Conservation (phyloP, 2,797 vertebrate genomes). For the Eospalax fontanierii region DNA sequence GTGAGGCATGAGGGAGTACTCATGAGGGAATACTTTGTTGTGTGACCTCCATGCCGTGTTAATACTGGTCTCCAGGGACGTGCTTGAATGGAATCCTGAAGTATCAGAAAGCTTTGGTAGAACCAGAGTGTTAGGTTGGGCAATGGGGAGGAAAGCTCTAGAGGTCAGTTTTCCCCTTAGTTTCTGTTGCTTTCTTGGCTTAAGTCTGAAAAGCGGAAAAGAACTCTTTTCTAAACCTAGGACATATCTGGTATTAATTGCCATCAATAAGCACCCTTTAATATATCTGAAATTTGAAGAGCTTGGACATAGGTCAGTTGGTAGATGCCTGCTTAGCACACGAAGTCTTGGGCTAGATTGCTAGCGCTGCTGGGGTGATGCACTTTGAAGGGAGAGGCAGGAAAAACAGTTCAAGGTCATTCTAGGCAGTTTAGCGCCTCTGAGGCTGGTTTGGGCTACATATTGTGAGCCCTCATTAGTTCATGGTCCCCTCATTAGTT, state of each 20-base stretch:
- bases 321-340: not conserved
- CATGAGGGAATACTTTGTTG: no score
- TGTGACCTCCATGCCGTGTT: not conserved
- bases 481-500: constrained; percentile 3
- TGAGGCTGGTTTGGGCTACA: not conserved
- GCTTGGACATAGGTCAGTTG: not conserved
- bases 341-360: not conserved
- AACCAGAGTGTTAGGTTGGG: not conserved
- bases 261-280: not conserved
- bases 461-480: not conserved
- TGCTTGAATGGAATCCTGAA: not conserved
- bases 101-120: not conserved
- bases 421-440: not conserved
- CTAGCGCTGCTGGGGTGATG: not conserved
- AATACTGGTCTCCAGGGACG: no score
- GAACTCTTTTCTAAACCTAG: not conserved
- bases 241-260: not conserved
- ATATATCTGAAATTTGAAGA: not conserved
- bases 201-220: not conserved
- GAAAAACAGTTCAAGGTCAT: not conserved
- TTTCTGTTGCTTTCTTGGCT: not conserved
- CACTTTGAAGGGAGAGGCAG: not conserved
- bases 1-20: no score
- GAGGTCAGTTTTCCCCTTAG: not conserved
- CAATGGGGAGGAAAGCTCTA: not conserved